Evolutionary conservation across 2,113 vertebrate species (phyloP).

Genomic region (Corythornis cristatus): DNA sequence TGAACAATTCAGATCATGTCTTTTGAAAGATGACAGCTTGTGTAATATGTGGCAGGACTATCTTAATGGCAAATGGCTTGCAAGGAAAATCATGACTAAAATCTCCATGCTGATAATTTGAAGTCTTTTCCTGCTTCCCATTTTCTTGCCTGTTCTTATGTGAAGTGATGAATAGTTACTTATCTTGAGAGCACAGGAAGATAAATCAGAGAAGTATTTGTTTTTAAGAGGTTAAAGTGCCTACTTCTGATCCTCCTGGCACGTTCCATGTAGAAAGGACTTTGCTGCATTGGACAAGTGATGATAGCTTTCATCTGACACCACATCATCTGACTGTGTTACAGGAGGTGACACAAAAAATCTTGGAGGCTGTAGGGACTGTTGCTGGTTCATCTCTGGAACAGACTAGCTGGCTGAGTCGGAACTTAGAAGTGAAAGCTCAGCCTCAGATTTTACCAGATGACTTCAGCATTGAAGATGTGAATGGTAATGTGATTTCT

Average conservation of each 20-base stretch:
- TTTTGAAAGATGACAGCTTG: neutral
- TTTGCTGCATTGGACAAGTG: neutral
- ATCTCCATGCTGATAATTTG: neutral
- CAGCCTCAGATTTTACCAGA: conserved; percentile 90
- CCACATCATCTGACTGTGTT: neutral
- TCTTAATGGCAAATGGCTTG: neutral
- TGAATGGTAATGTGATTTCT: conserved; percentile 72
- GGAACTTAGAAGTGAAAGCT: conserved; percentile 95
- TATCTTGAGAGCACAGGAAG: neutral
- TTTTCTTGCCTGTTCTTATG: neutral
- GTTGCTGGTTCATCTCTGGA: conserved; percentile 95
- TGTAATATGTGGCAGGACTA: neutral
- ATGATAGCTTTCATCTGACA: neutral
- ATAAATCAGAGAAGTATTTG: neutral
- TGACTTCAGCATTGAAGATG: conserved; percentile 81
- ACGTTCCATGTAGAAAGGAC: neutral
- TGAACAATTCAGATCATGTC: neutral
- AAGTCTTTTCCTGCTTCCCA: neutral
- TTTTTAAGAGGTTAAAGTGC: neutral
- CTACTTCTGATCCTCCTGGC: neutral
- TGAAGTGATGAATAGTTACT: neutral
- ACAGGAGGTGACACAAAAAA: conserved; percentile 93
- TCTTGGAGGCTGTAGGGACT: conserved; percentile 90
- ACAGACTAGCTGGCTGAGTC: conserved; percentile 97
- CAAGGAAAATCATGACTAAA: neutral